Evolutionary conservation across 2,797 vertebrate species (phyloP), one percentile per base, ranked within the genome.

Genomic region (Cossypha polioptera): DNA sequence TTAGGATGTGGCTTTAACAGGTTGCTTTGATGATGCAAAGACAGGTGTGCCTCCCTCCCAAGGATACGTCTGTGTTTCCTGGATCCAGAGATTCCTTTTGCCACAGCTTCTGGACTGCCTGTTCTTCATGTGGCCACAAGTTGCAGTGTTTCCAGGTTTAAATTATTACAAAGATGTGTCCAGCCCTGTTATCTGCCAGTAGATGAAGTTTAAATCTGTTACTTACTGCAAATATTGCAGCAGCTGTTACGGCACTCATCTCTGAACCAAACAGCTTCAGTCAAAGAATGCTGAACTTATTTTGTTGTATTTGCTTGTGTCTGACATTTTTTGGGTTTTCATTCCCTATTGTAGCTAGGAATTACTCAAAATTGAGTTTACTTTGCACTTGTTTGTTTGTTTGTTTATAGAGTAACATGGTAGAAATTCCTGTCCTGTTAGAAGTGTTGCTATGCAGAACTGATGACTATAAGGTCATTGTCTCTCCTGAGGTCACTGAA

Each of bases 51-150:
- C 16, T 77, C 11, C 8, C 82, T 72, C 28, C 19, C 24, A 45
- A 47, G 16, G 38, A 36, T 31, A 43, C 5, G 1, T n/a, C 19
- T 38, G 2, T 26, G 21, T 16, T 68, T 2, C 0, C 31, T 53
- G n/a, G 4, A 24, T 82, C n/a, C 21, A 8, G 21, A 79, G 3
- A 50, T 62, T 50, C 14, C 18, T 92, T 83, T 51, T 55, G 12
- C 7, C 55, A 58, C 22, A 35, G 67, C 42, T 81, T 72, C 51
- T 73, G 63, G 19, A 26, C 13, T 36, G 3, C 7, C 17, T 58
- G 1, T 40, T 69, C 9, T 77, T 86, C 14, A 33, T 13, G 8
- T 29, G n/a, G 21, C n/a, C 31, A 72, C 11, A 68, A n/a, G 21
- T 35, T 50, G 17, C 24, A 54, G 26, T 29, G 14, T 68, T 84